These are phyloP conservation scores for Drosophila pseudoobscura DNA, from an alignment of 1,140 invertebrate species.

Conservation along the genomic window DNA sequence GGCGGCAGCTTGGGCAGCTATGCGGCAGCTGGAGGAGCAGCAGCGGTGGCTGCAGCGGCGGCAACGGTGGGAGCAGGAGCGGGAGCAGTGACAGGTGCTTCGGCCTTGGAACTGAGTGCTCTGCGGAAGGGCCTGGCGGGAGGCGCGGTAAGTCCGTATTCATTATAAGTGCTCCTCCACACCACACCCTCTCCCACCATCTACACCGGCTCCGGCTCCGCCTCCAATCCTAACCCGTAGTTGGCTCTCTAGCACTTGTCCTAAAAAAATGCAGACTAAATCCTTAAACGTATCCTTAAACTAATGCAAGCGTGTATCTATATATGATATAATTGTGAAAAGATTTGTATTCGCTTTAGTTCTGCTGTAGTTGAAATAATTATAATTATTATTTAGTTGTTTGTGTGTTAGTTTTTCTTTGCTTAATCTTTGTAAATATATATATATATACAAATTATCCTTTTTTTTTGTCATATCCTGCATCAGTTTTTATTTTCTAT, in stretches of 20 bases:
- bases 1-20: slow-evolving; percentile 52
- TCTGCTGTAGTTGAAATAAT: slow-evolving; percentile 37
- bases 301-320: slow-evolving; percentile 44
- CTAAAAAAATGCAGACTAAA: slow-evolving; percentile 39
- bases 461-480: slow-evolving; percentile 45
- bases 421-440: slow-evolving; percentile 53
- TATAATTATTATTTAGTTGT: slow-evolving; percentile 45
- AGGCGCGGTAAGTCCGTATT: slow-evolving; percentile 81
- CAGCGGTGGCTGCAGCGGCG: slow-evolving; percentile 9
- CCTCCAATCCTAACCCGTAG: slow-evolving; percentile 65
- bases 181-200: slow-evolving; percentile 48
- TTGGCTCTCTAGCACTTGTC: slow-evolving; percentile 39
- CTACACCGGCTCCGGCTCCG: slow-evolving; percentile 8
- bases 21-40: slow-evolving; percentile 27
- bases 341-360: slow-evolving; percentile 30
- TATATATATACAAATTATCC: slow-evolving; percentile 23
- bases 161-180: slow-evolving; percentile 70
- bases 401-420: slow-evolving; percentile 35
- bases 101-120: slow-evolving; percentile 64
- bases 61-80: slow-evolving; percentile 35
- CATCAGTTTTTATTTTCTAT: slow-evolving; percentile 66
- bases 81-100: slow-evolving; percentile 25
- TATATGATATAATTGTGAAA: slow-evolving; percentile 21
- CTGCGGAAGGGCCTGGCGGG: slow-evolving; percentile 73
- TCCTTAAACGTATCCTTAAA: slow-evolving; percentile 20